Evolutionary conservation across 2,888 invertebrate species (phyloP).

Genomic region (Arrhopalites spinosus): DNA sequence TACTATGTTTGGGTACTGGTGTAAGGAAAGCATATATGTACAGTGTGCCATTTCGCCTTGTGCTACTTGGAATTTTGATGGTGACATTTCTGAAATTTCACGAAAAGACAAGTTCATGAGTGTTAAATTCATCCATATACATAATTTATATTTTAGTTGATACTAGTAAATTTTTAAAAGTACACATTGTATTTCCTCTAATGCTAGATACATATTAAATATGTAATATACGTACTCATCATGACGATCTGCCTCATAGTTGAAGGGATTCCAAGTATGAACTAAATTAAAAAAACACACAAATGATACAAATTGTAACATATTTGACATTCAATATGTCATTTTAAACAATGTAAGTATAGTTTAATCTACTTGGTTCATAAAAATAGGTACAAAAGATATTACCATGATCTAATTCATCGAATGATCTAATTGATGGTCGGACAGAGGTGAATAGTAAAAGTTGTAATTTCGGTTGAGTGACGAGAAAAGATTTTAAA

Average conservation of each 20-base stretch:
- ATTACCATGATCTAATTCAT: conserved; percentile 35
- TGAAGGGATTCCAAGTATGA: conserved; percentile 46
- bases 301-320: no score
- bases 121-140: background rate
- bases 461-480: conserved; percentile 59
- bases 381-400: no score
- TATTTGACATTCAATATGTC: no score
- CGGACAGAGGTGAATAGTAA: conserved; percentile 46
- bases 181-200: background rate
- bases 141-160: background rate
- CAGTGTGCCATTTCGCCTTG: conserved; percentile 82
- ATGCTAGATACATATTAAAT: background rate
- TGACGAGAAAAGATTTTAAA: conserved; percentile 58
- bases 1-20: conserved; percentile 57
- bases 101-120: background rate
- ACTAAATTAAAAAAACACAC: no score
- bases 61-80: conserved; percentile 73
- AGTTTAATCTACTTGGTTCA: no score
- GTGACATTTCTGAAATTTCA: conserved; percentile 65
- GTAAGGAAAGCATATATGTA: conserved; percentile 76
- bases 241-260: conserved; percentile 37
- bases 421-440: conserved; percentile 42
- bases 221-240: background rate
- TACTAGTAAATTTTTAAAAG: background rate
- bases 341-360: no score